A percentile compares a stretch with the other conserved stretches of the same genome.
Evolutionary conservation across 2,888 invertebrate species (phyloP).

Genomic region (Temnothorax unifasciatus): DNA sequence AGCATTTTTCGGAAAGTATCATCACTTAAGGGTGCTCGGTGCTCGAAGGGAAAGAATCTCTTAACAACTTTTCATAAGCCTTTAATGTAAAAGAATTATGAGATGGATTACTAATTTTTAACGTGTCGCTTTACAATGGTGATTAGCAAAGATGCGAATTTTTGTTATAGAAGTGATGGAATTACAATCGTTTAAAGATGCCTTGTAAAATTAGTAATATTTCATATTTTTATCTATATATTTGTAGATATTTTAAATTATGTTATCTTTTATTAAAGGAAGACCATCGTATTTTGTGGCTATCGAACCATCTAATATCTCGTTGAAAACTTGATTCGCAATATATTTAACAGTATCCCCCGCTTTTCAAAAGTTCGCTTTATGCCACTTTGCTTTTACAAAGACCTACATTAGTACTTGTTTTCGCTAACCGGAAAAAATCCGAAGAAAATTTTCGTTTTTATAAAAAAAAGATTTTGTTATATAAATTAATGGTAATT

Average conservation of each 20-base stretch:
- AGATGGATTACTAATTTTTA: neutral
- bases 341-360: neutral
- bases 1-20: conserved; percentile 33
- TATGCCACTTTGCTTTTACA: too few relatives aligned
- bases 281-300: neutral
- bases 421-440: too few relatives aligned
- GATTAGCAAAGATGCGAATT: neutral
- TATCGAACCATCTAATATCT: neutral
- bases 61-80: conserved; percentile 25
- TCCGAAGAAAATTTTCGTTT: too few relatives aligned
- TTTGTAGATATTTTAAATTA: neutral
- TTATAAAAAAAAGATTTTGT: too few relatives aligned
- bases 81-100: conserved; percentile 3
- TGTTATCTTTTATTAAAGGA: neutral
- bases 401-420: too few relatives aligned
- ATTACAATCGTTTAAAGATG: neutral
- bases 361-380: too few relatives aligned
- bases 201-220: conserved; percentile 2
- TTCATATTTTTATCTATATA: neutral
- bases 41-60: conserved; percentile 11
- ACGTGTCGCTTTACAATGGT: neutral
- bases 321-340: neutral
- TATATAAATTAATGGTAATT: too few relatives aligned
- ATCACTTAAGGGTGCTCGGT: conserved; percentile 1
- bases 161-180: neutral